Percentiles rank a stretch among this genome's conserved stretches.
phyloP scores from a whole-genome alignment of 2,797 vertebrate genomes.

The Sus cebifrons region DNA sequence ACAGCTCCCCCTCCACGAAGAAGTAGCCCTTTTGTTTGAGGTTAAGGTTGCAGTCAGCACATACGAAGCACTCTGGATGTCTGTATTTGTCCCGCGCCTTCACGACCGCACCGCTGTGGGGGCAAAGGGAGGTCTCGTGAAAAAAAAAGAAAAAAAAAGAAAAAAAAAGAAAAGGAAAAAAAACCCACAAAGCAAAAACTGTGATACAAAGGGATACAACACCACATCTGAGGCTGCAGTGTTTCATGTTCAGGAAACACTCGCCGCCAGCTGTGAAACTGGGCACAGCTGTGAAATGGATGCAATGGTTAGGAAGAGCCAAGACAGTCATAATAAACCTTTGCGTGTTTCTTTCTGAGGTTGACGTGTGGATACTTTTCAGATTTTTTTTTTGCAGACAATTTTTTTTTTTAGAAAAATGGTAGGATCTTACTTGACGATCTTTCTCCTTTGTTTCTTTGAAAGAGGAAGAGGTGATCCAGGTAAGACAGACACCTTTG shows the following conservation, averaged over 20 bases:
- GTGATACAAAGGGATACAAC: accelerated
- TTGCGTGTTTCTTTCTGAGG: not conserved
- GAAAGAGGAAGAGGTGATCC: not conserved
- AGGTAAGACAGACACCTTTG: not conserved
- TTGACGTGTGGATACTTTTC: not conserved
- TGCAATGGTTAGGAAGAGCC: not conserved
- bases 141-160: not conserved
- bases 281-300: not conserved
- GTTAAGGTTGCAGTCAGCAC: constrained; percentile 96
- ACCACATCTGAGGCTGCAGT: accelerated
- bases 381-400: not conserved
- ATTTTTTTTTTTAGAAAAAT: not conserved
- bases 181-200: not conserved
- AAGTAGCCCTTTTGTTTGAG: constrained; percentile 99
- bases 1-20: constrained; percentile 97
- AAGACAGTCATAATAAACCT: not conserved
- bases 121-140: constrained; percentile 33
- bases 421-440: not conserved
- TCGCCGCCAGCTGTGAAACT: too few species aligned
- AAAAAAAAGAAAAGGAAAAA: constrained; percentile 15
- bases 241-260: not conserved
- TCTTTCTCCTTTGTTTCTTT: not conserved
- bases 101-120: constrained; percentile 95
- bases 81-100: constrained; percentile 97
- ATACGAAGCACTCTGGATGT: constrained; percentile 98